These are phyloP conservation scores for Eretmocerus hayati DNA, from an alignment of 2,888 invertebrate genomes.

Conservation along the genomic window DNA sequence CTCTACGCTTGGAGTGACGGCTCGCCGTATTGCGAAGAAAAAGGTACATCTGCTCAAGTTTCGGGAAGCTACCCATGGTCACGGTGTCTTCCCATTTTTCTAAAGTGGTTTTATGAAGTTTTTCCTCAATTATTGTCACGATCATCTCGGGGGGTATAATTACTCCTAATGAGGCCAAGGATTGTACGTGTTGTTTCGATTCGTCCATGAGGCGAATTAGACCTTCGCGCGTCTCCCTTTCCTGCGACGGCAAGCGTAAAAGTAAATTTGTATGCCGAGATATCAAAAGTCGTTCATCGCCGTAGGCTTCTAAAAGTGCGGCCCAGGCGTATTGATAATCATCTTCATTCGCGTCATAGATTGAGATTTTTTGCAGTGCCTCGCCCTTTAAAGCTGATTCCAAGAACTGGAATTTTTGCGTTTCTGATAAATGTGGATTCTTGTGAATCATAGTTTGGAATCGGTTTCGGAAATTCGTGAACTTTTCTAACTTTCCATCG, in stretches of 20 bases:
- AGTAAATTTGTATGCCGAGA: conserved; percentile 18
- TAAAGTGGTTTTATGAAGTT: conserved; percentile 10
- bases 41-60: conserved; percentile 8
- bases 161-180: conserved; percentile 17
- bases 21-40: background rate
- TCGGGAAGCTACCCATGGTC: conserved; percentile 11
- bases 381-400: conserved; percentile 11
- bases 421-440: conserved; percentile 3
- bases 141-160: conserved; percentile 1
- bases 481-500: background rate
- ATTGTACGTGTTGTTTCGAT: conserved; percentile 17
- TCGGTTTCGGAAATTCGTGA: background rate
- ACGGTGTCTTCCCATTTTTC: conserved; percentile 18
- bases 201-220: conserved; percentile 17
- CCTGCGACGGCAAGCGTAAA: conserved; percentile 11
- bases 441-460: background rate
- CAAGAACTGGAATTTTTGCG: conserved; percentile 14
- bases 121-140: conserved; percentile 17
- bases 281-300: conserved; percentile 14
- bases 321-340: conserved; percentile 19
- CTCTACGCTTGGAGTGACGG: background rate
- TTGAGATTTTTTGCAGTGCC: conserved; percentile 14
- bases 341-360: conserved; percentile 12
- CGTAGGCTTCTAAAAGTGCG: conserved; percentile 15
- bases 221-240: conserved; percentile 10